Evolutionary conservation across 2,888 invertebrate genomes (phyloP).

Genomic region (Lasioglossum morio): DNA sequence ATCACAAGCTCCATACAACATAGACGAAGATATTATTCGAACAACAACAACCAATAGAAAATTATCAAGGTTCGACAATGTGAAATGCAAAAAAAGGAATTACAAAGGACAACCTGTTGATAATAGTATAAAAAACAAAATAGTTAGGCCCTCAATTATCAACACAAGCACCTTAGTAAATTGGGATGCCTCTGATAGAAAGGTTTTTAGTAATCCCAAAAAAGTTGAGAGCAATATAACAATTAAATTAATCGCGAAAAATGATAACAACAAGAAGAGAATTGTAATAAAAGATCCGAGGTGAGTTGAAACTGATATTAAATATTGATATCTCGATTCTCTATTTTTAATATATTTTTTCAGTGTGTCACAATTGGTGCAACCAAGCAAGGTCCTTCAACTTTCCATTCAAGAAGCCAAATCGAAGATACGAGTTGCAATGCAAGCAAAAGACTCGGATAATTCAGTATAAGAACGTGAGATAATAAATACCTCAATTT

Average conservation of each 20-base stretch:
- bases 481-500: background rate
- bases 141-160: slow-evolving; percentile 75
- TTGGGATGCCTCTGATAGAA: slow-evolving; percentile 53
- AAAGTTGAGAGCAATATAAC: slow-evolving; percentile 76
- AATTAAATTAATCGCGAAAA: slow-evolving; percentile 73
- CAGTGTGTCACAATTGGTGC: slow-evolving; percentile 74
- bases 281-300: slow-evolving; percentile 78
- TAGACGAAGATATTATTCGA: slow-evolving; percentile 62
- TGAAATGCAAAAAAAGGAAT: slow-evolving; percentile 73
- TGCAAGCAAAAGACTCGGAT: slow-evolving; percentile 64
- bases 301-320: slow-evolving; percentile 61
- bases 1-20: slow-evolving; percentile 67
- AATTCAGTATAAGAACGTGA: slow-evolving; percentile 5
- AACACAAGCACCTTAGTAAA: slow-evolving; percentile 74
- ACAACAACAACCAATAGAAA: slow-evolving; percentile 20
- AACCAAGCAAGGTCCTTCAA: slow-evolving; percentile 76
- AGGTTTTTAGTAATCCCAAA: slow-evolving; percentile 74
- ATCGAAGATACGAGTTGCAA: slow-evolving; percentile 76
- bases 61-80: slow-evolving; percentile 4
- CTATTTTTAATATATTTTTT: slow-evolving; percentile 36
- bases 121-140: slow-evolving; percentile 64
- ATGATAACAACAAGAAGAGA: slow-evolving; percentile 72
- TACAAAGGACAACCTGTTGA: slow-evolving; percentile 75
- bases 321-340: background rate
- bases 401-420: slow-evolving; percentile 74